Evolutionary conservation across 1,140 invertebrate genomes (phyloP).

Genomic region (Bombus confusus): DNA sequence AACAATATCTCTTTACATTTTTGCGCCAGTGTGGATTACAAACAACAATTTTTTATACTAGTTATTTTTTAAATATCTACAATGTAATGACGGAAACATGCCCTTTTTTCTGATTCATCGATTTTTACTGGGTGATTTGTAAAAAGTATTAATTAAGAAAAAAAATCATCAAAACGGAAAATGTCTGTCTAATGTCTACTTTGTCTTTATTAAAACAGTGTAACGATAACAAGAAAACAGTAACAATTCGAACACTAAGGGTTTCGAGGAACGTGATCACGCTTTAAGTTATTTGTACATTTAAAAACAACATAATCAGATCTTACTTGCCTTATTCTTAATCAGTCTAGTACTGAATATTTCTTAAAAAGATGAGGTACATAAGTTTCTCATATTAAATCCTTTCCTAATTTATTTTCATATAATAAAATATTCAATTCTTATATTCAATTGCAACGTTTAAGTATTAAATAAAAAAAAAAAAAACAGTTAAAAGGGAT

Average conservation of each 20-base stretch:
- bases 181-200: constrained; percentile 41
- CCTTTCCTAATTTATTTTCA: constrained; percentile 28
- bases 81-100: neutral
- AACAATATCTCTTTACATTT: constrained; percentile 39
- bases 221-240: constrained; percentile 73
- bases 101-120: constrained; percentile 14
- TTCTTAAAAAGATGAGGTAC: constrained; percentile 53
- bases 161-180: constrained; percentile 40
- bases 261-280: constrained; percentile 67
- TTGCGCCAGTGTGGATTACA: constrained; percentile 36
- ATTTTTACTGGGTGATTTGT: constrained; percentile 43
- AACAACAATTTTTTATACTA: constrained; percentile 37
- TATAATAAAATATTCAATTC: constrained; percentile 50
- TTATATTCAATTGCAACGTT: constrained; percentile 7
- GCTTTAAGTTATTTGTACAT: constrained; percentile 61
- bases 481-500: constrained; percentile 22
- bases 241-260: constrained; percentile 76
- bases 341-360: constrained; percentile 58
- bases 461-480: constrained; percentile 12
- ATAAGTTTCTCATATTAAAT: constrained; percentile 31
- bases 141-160: constrained; percentile 40
- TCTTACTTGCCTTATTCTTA: constrained; percentile 57
- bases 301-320: constrained; percentile 55
- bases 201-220: constrained; percentile 73
- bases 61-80: constrained; percentile 46